Evolutionary conservation across 2,888 invertebrate genomes (phyloP).

Genomic region (Brenthis hecate): DNA sequence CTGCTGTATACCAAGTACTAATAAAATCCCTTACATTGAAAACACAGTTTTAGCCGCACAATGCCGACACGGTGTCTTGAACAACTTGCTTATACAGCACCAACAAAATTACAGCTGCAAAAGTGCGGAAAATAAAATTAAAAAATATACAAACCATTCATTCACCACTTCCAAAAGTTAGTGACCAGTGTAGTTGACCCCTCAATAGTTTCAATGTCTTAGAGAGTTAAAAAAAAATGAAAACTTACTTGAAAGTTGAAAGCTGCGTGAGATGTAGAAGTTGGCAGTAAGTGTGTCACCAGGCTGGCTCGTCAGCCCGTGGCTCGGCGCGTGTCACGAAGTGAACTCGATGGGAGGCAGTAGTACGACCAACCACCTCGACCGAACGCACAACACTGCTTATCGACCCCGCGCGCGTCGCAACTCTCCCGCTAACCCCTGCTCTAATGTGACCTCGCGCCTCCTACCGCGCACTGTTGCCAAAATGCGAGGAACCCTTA

Average conservation of each 20-base stretch:
- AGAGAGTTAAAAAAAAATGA: slow-evolving; percentile 12
- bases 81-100: slow-evolving; percentile 11
- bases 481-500: slow-evolving; percentile 69
- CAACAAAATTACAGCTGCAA: background rate
- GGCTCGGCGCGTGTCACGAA: slow-evolving; percentile 33
- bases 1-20: slow-evolving; percentile 28
- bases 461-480: slow-evolving; percentile 67
- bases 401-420: slow-evolving; percentile 74
- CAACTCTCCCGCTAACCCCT: slow-evolving; percentile 45
- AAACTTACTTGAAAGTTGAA: slow-evolving; percentile 26
- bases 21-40: slow-evolving; percentile 25
- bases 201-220: slow-evolving; percentile 19
- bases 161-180: slow-evolving; percentile 17
- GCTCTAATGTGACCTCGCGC: slow-evolving; percentile 50
- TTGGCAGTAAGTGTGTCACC: slow-evolving; percentile 38
- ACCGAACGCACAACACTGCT: slow-evolving; percentile 62
- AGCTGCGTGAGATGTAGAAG: slow-evolving; percentile 29
- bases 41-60: background rate
- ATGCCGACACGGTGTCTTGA: slow-evolving; percentile 8
- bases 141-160: slow-evolving; percentile 21
- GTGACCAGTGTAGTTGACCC: background rate
- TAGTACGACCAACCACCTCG: slow-evolving; percentile 53
- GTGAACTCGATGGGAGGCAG: slow-evolving; percentile 37
- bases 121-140: background rate
- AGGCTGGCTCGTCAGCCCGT: slow-evolving; percentile 17